Evolutionary conservation across 2,888 invertebrate species (phyloP), one percentile per base, ranked within the genome.

Genomic region (Phrixothrix hirtus): DNA sequence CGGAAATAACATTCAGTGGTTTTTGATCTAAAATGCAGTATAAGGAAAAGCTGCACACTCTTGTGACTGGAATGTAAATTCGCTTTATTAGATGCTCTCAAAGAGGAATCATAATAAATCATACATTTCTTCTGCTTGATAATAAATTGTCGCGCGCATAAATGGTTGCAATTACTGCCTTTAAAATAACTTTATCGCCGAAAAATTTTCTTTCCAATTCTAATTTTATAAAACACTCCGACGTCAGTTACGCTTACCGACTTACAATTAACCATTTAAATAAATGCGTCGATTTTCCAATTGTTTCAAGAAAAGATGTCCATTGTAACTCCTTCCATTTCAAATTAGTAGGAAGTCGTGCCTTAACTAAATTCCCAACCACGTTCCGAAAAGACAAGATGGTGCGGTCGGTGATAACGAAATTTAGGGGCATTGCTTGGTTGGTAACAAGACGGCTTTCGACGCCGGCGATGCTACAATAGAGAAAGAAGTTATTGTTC

Each of bases 351-450:
- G 32, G 47, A 32, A 27, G 35, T 30, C 35, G 47, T 29, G 42
- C 49, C 53, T 26, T 54, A 57, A 57, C 50, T 46, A 44, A 57
- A 57, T 57, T 57, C 43, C 53, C 45, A 39, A 29, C 51, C 45
- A 49, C 42, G 48, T 46, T 44, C 42, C 45, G 49, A 49, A 49
- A 46, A 30, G 25, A 44, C 44, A 46, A 37, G 49, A 39, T 48
- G 53, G 53, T 36, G 53, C 46, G 53, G 57, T 52, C 46, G 49
- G 27, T 29, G 46, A 53, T 57, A 57, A 57, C 53, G 57, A 57
- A 54, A 53, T 57, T 57, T 50, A 46, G 44, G 37, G 53, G 50
- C 41, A 47, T 47, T 47, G 46, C 50, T 46, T 42, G 39, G 48
- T 44, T 53, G 30, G 37, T 44, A 44, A 39, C 42, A 47, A 53